Evolutionary conservation across 2,113 vertebrate genomes (phyloP), one percentile per base, ranked within the genome.

Genomic region (Actenoides lindsayi): DNA sequence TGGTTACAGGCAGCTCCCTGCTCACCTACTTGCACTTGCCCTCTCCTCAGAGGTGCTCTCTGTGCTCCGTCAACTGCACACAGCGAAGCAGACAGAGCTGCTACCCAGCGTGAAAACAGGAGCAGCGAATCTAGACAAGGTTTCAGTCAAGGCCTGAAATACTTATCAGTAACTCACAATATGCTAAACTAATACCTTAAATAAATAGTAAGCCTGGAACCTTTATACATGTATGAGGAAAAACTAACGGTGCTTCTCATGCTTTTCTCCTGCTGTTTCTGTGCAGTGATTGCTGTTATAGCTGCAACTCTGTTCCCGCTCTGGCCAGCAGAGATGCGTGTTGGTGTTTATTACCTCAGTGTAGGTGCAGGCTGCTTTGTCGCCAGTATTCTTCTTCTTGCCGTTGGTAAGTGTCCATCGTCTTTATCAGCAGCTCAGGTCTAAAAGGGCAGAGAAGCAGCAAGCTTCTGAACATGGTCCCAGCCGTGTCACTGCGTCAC

Each of bases 301-400:
- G 99, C 99, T 53, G 99, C 99, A 44, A 99, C 99, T 1, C 98
- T 99, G 57, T 99, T 99, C 97, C 99, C 99, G 0, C 98, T 99
- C 53, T 99, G 99, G 99, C 99, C 99, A 1, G 99, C 99, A n/a
- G 99, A 99, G 94, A 99, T 99, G 99, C 98, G 99, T 54, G 99
- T 99, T 27, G 99, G 99, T 51, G 99, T 99, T 78, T 99, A 99
- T 98, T 99, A 99, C 97, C 98, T 99, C 92, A 99, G 99, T 27
- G 99, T 99, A 46, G 99, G 99, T 4, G 99, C 99, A 5, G 99
- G 99, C 96, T 99, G 99, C 95, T 99, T 99, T 50, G 99, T 99
- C 25, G 99, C 99, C 98, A 99, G 99, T 92, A 99, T 99, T 96
- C 98, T 99, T 67, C 99, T 99, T 28, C 98, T 99, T 8, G 99